phyloP scores from a whole-genome alignment of 2,113 vertebrate species.

The Gracilinanus agilis region DNA sequence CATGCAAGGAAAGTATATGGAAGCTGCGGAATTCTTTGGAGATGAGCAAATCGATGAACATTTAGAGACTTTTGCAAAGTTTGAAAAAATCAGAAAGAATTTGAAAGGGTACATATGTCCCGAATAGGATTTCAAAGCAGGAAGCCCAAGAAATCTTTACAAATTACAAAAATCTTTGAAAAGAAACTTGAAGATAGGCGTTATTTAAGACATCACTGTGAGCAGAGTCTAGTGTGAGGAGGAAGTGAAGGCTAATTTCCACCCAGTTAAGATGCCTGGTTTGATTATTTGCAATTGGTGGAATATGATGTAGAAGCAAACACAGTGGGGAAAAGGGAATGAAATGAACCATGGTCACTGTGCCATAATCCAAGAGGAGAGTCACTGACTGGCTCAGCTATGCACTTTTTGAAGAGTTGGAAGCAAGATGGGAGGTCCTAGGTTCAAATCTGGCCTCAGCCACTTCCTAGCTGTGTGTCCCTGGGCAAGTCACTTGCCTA shows the following conservation, averaged over 20 bases:
- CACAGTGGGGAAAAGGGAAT: constrained; percentile 92
- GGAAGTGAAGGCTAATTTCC: constrained; percentile 97
- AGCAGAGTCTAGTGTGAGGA: constrained; percentile 99
- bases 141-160: constrained; percentile 98
- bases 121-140: constrained; percentile 96
- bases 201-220: constrained; percentile 98
- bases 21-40: constrained; percentile 93
- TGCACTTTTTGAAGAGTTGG: constrained; percentile 82
- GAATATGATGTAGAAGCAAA: constrained; percentile 93
- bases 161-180: constrained; percentile 97
- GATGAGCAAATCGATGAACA: constrained; percentile 91
- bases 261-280: constrained; percentile 98
- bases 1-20: constrained; percentile 92
- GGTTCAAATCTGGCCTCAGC: too few species aligned
- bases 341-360: constrained; percentile 96
- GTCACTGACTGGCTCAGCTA: too few species aligned
- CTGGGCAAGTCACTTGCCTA: too few species aligned
- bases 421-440: too few species aligned
- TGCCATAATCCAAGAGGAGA: constrained; percentile 95
- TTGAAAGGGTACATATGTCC: constrained; percentile 95
- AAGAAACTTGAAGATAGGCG: constrained; percentile 97
- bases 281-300: constrained; percentile 95
- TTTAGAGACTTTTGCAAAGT: constrained; percentile 92
- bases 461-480: too few species aligned
- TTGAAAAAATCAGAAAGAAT: constrained; percentile 95